phyloP scores from a whole-genome alignment of 2,888 invertebrate species.

The Chorisops tibialis region DNA sequence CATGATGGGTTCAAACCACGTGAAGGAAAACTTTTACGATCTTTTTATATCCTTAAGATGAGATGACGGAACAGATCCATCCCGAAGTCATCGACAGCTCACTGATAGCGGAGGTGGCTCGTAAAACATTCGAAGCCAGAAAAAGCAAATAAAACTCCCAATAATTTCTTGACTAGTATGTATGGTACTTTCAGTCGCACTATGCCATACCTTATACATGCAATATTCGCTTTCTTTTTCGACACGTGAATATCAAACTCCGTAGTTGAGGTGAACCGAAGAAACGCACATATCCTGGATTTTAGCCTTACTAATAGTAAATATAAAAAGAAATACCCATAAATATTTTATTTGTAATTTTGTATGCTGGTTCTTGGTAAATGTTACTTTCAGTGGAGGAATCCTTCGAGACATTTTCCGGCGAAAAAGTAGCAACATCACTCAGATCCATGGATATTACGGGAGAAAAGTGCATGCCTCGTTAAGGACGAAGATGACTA shows the following conservation, averaged over 20 bases:
- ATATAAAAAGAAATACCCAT: slow-evolving; percentile 32
- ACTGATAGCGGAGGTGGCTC: slow-evolving; percentile 29
- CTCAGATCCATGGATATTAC: background rate
- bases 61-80: slow-evolving; percentile 26
- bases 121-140: slow-evolving; percentile 24
- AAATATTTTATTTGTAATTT: slow-evolving; percentile 33
- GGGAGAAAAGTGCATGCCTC: slow-evolving; percentile 27
- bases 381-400: no score
- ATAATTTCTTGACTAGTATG: slow-evolving; percentile 28
- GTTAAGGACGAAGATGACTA: background rate
- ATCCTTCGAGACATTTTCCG: background rate
- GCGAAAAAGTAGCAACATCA: background rate
- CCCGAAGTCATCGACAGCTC: slow-evolving; percentile 32
- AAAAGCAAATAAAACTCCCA: slow-evolving; percentile 29
- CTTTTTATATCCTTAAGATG: slow-evolving; percentile 31
- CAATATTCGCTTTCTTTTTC: background rate
- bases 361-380: slow-evolving; percentile 19
- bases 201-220: no score
- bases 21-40: slow-evolving; percentile 29
- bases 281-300: slow-evolving; percentile 26
- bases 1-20: background rate
- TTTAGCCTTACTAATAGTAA: slow-evolving; percentile 30
- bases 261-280: background rate
- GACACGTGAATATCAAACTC: slow-evolving; percentile 2
- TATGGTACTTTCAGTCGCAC: background rate